Evolutionary conservation across 2,888 invertebrate species (phyloP), one percentile per base, ranked within the genome.

Genomic region (Scaptomyza flava): DNA sequence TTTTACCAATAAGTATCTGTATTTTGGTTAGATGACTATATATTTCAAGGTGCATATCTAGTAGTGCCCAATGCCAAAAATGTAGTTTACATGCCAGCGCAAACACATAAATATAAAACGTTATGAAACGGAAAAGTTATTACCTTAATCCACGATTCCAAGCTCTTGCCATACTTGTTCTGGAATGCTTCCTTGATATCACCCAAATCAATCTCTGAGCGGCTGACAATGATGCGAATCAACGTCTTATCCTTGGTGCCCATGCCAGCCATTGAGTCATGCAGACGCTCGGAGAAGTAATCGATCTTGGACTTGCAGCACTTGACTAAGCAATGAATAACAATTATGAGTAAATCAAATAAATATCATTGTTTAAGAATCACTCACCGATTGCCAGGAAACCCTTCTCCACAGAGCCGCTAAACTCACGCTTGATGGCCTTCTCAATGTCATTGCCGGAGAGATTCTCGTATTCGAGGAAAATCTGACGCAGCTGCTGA

Each of bases 171-270:
- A 90, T 96, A 98, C 90, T 95, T 95, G 82, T 96, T 96, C 85
- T 95, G 93, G 93, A 97, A 98, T 75, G 97, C 97, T 90, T 96
- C 95, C 91, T 98, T 98, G 90, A 98, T 97, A 91, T 97, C 97
- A 60, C 96, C 97, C 89, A 98, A 94, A 92, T 98, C 98, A 84
- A 97, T 97, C 93, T 98, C 96, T 61, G 96, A 96, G 91, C 98
- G 95, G 81, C 97, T 96, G 59, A 98, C 98, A 76, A 98, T 93
- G 87, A 98, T 97, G 91, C 98, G 96, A 90, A 98, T 98, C 81
- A 98, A 93, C 67, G 97, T 97, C 91, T 96, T 96, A 92, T 98
- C 98, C 90, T 96, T 97, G 72, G 98, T 98, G 33, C 94, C 92
- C 87, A 97, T 87, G 47, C 98, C 98, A 91, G 96, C 96, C 98